Evolutionary conservation across 2,113 vertebrate species (phyloP).

Genomic region (Dermatemys mawii): DNA sequence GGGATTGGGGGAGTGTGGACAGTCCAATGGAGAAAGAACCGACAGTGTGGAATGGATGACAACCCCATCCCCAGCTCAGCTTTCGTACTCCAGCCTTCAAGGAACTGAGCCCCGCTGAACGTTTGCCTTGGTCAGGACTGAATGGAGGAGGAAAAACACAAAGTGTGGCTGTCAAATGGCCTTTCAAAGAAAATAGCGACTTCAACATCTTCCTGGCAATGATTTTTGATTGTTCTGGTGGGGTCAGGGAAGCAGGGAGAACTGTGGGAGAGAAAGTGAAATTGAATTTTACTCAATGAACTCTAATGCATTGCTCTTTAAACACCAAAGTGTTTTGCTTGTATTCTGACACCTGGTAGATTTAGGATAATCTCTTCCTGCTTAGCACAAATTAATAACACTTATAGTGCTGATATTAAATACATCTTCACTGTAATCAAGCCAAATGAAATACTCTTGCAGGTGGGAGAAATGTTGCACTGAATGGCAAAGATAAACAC

Average conservation of each 20-base stretch:
- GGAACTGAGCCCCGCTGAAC: too few relatives aligned
- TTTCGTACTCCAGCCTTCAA: neutral
- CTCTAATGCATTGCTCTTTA: neutral
- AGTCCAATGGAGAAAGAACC: neutral
- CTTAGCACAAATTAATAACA: neutral
- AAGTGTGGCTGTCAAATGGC: neutral
- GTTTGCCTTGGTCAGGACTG: neutral
- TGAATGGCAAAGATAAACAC: slow-evolving; percentile 30
- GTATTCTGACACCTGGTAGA: neutral
- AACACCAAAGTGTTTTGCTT: neutral
- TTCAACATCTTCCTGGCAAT: neutral
- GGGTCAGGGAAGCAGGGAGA: neutral
- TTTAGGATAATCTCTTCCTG: neutral
- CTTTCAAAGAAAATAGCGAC: neutral
- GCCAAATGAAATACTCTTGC: neutral
- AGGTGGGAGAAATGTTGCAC: slow-evolving; percentile 19
- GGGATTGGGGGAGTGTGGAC: neutral
- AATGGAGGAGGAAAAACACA: neutral
- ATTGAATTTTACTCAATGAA: neutral
- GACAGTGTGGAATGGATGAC: neutral
- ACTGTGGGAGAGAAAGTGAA: rapidly evolving
- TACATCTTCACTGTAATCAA: slow-evolving; percentile 21
- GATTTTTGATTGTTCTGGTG: neutral
- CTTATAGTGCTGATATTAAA: neutral
- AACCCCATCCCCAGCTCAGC: neutral